Conservation (phyloP, 2,797 vertebrate species). For the Tinamus major region DNA sequence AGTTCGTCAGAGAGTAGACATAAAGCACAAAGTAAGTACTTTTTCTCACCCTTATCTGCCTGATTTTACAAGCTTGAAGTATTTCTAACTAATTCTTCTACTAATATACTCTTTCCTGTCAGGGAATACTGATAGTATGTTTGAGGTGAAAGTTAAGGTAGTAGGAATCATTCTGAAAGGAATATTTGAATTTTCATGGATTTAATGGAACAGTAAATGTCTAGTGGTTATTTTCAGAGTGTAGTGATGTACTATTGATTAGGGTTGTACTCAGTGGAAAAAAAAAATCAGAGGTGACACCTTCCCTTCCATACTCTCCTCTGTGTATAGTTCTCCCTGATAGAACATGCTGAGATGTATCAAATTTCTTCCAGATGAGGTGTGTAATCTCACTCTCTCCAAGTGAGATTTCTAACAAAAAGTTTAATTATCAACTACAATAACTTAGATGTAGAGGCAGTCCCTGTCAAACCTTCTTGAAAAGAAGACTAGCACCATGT, state of each 20-base stretch:
- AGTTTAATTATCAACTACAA: background rate
- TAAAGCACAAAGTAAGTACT: conserved; percentile 85
- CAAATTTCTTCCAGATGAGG: background rate
- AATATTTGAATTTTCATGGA: background rate
- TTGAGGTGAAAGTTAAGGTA: background rate
- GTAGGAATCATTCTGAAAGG: background rate
- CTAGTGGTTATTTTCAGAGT: background rate
- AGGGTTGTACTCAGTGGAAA: background rate
- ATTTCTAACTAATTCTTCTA: background rate
- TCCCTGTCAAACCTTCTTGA: background rate
- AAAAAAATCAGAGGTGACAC: background rate
- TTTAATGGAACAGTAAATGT: background rate
- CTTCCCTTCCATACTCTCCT: background rate
- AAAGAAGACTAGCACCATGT: background rate
- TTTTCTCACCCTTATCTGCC: background rate
- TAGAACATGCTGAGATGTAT: background rate
- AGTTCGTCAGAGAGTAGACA: conserved; percentile 81
- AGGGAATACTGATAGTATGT: background rate
- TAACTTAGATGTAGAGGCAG: background rate
- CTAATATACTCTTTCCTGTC: background rate
- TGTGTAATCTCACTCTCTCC: rapidly evolving
- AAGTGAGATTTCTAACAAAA: background rate
- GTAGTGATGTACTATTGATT: background rate
- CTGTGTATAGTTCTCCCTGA: background rate
- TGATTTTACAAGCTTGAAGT: background rate